A percentile compares a stretch with the other conserved stretches of the same genome.
These are phyloP conservation scores for Leptinotarsa undecemlineata DNA, from an alignment of 1,140 invertebrate genomes.

Conservation along the genomic window DNA sequence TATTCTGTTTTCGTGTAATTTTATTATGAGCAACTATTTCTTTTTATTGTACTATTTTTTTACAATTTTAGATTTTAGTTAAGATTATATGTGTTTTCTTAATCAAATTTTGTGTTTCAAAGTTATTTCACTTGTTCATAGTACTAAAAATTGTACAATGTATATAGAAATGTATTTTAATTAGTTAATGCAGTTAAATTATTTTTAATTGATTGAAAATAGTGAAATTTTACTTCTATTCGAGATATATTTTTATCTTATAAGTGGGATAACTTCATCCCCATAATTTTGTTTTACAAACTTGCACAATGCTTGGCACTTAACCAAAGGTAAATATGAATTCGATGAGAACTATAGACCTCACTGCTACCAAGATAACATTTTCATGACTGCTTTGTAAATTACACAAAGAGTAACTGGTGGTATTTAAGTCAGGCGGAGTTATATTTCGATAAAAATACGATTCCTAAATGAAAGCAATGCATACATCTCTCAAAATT, in stretches of 20 bases:
- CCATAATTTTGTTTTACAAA: slow-evolving; percentile 9
- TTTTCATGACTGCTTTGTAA: too few relatives aligned
- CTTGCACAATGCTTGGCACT: slow-evolving; percentile 7
- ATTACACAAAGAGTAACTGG: too few relatives aligned
- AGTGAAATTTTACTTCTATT: slow-evolving; percentile 24
- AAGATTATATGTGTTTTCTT: slow-evolving; percentile 15
- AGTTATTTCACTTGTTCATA: slow-evolving; percentile 23
- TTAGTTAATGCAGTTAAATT: slow-evolving; percentile 30
- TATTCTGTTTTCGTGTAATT: slow-evolving; percentile 12
- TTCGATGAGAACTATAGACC: too few relatives aligned
- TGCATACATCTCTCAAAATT: too few relatives aligned
- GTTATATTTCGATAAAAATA: too few relatives aligned
- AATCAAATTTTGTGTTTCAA: slow-evolving; percentile 9
- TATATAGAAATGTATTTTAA: slow-evolving; percentile 31
- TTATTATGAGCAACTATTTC: slow-evolving; percentile 21
- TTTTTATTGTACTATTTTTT: slow-evolving; percentile 28
- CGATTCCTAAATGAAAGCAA: too few relatives aligned
- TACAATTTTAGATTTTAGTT: slow-evolving; percentile 26
- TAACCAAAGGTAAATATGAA: not conserved
- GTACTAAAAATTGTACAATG: slow-evolving; percentile 30
- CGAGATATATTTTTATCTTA: slow-evolving; percentile 27
- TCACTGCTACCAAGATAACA: too few relatives aligned
- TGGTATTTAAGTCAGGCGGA: too few relatives aligned
- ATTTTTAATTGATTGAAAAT: slow-evolving; percentile 26
- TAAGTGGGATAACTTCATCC: slow-evolving; percentile 25